Conservation (phyloP, 1,140 invertebrate genomes). For the Brachionus angularis region DNA sequence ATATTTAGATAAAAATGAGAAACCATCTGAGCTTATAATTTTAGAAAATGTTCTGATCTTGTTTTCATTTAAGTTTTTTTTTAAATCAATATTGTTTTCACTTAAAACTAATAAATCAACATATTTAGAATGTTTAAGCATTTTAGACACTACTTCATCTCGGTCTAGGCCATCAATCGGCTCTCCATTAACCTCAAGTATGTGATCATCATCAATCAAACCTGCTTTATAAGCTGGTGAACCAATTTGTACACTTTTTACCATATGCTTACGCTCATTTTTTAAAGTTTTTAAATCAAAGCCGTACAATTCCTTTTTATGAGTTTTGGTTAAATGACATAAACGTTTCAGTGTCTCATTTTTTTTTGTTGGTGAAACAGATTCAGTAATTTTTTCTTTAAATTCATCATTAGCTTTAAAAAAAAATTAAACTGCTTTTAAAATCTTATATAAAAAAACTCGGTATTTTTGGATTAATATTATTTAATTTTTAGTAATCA, state of each 20-base stretch:
- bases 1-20: background rate
- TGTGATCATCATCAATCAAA: constrained; percentile 15
- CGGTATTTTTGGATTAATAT: too few species aligned
- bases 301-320: constrained; percentile 27
- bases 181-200: constrained; percentile 32
- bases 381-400: background rate
- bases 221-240: constrained; percentile 20
- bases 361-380: too few species aligned
- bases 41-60: constrained; percentile 4
- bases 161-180: background rate
- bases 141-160: constrained; percentile 18
- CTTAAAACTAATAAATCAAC: constrained; percentile 19
- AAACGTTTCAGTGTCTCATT: background rate
- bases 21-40: constrained; percentile 18
- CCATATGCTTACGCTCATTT: background rate
- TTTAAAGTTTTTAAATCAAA: constrained; percentile 30
- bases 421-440: background rate
- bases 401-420: background rate
- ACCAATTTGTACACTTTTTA: background rate
- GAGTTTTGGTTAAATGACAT: background rate
- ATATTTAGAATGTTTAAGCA: constrained; percentile 25
- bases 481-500: too few species aligned
- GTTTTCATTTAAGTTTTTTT: constrained; percentile 13
- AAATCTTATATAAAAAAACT: too few species aligned
- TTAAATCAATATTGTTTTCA: constrained; percentile 9